These are phyloP conservation scores for Anthoscopus minutus DNA, from an alignment of 2,113 vertebrate species.

Conservation along the genomic window DNA sequence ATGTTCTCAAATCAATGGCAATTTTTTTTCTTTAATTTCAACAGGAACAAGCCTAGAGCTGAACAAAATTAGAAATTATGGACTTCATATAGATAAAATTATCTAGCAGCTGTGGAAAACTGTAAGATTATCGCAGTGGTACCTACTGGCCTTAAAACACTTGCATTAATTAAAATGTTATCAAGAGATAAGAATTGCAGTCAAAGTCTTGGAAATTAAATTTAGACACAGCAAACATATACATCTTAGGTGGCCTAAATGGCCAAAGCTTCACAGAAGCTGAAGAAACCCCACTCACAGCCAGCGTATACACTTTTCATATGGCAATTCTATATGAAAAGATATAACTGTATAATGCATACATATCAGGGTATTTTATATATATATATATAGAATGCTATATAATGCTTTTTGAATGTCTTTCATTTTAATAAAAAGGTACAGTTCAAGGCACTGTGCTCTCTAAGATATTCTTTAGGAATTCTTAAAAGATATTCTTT, in stretches of 20 bases:
- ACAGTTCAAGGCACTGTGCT: not conserved
- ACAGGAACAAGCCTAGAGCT: not conserved
- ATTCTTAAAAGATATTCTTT: no score
- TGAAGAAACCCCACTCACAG: not conserved
- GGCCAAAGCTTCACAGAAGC: not conserved
- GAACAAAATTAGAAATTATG: constrained; percentile 36
- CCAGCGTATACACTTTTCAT: not conserved
- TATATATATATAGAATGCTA: not conserved
- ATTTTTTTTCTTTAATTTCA: constrained; percentile 18
- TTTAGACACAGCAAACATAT: not conserved
- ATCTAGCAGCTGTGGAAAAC: not conserved
- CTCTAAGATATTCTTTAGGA: not conserved
- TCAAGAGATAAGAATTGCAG: not conserved
- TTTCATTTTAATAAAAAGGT: not conserved
- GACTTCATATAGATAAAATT: not conserved
- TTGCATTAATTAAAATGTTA: constrained; percentile 30
- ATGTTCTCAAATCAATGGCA: not conserved
- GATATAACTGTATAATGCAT: not conserved
- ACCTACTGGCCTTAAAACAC: not conserved
- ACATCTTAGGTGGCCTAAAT: not conserved
- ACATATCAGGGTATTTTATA: not conserved
- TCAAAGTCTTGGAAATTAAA: not conserved
- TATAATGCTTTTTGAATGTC: not conserved
- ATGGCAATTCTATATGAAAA: not conserved
- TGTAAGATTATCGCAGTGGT: not conserved